Evolutionary conservation across 2,797 vertebrate species (phyloP).

Genomic region (Poecile montanus): DNA sequence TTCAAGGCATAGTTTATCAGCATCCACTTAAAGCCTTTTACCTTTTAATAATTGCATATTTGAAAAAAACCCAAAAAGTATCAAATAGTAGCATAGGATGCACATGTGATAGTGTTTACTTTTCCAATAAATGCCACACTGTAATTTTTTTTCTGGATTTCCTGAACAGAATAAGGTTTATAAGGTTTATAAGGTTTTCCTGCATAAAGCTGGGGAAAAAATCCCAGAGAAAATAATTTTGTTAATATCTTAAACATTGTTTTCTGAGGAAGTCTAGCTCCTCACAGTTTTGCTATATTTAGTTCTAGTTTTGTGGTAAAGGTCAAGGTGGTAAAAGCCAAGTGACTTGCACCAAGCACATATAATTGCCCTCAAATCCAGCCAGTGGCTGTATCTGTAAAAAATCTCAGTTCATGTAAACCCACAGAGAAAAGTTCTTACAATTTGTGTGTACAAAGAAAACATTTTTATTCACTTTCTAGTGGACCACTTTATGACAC

Average conservation of each 20-base stretch:
- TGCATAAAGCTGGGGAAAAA: background rate
- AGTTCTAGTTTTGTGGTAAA: background rate
- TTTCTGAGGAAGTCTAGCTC: background rate
- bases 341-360: background rate
- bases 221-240: rapidly evolving
- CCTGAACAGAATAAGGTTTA: no score
- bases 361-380: background rate
- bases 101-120: background rate
- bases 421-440: background rate
- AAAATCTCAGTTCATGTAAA: background rate
- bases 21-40: background rate
- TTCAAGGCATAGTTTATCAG: background rate
- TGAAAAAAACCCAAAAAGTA: background rate
- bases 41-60: background rate
- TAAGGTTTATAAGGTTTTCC: no score
- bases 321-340: background rate
- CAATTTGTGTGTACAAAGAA: background rate
- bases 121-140: background rate
- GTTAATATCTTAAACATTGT: background rate
- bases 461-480: background rate
- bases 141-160: background rate
- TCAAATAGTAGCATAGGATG: background rate
- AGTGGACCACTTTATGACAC: background rate
- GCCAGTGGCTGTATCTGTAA: background rate
- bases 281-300: background rate